Conservation (phyloP, 2,797 vertebrate species). For the Bovichtus variegatus region DNA sequence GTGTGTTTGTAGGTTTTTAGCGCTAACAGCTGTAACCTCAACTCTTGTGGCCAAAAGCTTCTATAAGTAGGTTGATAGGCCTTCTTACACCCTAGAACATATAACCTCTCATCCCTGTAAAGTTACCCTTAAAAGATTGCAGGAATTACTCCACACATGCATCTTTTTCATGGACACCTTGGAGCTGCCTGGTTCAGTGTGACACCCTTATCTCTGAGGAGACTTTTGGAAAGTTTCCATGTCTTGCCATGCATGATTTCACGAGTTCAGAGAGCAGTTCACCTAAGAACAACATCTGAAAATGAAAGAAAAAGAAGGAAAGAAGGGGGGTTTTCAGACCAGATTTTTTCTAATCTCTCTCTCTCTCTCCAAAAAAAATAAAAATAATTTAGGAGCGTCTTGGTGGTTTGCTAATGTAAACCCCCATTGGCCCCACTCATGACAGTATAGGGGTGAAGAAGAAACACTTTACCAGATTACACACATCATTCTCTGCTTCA, state of each 20-base stretch:
- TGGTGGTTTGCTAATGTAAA: conserved; percentile 54
- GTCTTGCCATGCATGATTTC: conserved; percentile 69
- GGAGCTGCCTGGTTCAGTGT: conserved; percentile 19
- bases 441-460: conserved; percentile 65
- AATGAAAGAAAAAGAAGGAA: conserved; percentile 36
- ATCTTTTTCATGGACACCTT: conserved; percentile 45
- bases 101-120: conserved; percentile 35
- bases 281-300: conserved; percentile 39
- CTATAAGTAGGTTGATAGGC: conserved; percentile 53
- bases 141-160: conserved; percentile 25
- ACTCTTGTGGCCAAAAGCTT: conserved; percentile 51
- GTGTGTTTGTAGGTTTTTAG: conserved; percentile 42
- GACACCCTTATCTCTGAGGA: conserved; percentile 64
- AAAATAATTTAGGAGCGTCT: conserved; percentile 39
- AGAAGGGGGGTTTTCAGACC: conserved; percentile 23
- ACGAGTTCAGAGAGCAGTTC: conserved; percentile 66
- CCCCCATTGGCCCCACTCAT: conserved; percentile 65
- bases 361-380: background rate
- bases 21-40: conserved; percentile 70
- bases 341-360: conserved; percentile 41
- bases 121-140: conserved; percentile 2
- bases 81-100: conserved; percentile 51
- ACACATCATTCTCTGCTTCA: conserved; percentile 29
- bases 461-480: conserved; percentile 63
- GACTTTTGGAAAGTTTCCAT: conserved; percentile 68